Percentiles rank a stretch among this genome's conserved stretches.
Conservation (phyloP, 2,113 vertebrate genomes). For the Gulo gulo region DNA sequence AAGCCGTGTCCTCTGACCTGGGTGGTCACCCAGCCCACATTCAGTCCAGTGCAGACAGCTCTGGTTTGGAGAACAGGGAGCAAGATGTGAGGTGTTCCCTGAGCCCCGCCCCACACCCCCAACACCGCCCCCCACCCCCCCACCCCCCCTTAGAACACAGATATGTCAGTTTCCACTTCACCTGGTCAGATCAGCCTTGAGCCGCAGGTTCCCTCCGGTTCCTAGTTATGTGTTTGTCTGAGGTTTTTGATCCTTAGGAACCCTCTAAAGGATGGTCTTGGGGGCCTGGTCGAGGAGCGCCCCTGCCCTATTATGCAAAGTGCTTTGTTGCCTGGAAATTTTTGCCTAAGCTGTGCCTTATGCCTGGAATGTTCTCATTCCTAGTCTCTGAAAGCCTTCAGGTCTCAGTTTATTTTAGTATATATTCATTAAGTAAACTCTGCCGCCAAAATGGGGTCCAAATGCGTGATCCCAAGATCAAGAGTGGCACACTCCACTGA, state of each 20-base stretch:
- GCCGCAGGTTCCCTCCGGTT: neutral
- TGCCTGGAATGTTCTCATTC: neutral
- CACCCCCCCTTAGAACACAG: accelerated
- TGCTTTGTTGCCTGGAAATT: neutral
- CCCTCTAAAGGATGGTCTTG: neutral
- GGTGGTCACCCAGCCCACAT: neutral
- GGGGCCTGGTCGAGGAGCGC: accelerated
- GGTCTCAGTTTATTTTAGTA: neutral
- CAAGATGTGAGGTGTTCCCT: neutral
- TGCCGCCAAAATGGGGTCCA: neutral
- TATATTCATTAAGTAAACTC: neutral
- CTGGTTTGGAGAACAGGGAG: neutral
- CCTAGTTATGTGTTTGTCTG: neutral
- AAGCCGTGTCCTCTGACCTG: neutral
- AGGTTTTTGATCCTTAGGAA: neutral
- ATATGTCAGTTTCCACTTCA: neutral
- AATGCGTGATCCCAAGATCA: neutral
- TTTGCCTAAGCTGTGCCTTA: neutral
- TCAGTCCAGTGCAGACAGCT: neutral
- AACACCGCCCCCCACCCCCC: too few relatives aligned
- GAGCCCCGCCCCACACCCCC: too few relatives aligned
- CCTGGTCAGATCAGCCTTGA: neutral
- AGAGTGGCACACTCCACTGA: neutral
- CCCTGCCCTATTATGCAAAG: neutral
- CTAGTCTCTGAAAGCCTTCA: neutral